phyloP scores from a whole-genome alignment of 2,113 vertebrate genomes.

The Craseonycteris thonglongyai region DNA sequence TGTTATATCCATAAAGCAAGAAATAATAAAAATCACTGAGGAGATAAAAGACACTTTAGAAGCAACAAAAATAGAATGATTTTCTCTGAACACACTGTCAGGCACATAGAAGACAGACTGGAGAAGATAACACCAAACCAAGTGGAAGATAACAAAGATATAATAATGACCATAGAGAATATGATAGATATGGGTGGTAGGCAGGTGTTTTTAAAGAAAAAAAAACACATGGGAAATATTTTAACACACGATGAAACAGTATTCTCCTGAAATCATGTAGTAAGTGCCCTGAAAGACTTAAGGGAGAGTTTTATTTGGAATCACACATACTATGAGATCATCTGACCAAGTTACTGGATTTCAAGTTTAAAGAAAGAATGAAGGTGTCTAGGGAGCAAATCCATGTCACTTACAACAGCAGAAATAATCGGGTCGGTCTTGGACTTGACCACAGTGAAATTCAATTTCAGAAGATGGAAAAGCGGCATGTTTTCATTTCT shows the following conservation, averaged over 20 bases:
- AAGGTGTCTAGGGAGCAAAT: not conserved
- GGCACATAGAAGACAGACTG: not conserved
- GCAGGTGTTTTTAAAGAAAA: not conserved
- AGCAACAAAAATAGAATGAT: not conserved
- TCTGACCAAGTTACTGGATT: not conserved
- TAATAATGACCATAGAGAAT: not conserved
- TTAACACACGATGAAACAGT: not conserved
- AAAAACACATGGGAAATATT: not conserved
- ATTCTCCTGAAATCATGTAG: not conserved
- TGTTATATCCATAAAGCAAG: not conserved
- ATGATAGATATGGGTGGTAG: not conserved
- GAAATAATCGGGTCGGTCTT: conserved; percentile 21
- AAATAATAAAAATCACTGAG: not conserved
- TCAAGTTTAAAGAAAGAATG: conserved; percentile 21
- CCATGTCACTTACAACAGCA: conserved; percentile 3
- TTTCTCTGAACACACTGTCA: not conserved
- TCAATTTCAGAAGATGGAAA: conserved; percentile 49
- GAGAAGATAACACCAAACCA: not conserved
- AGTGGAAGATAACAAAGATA: not conserved
- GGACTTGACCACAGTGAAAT: not conserved
- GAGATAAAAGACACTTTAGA: not conserved
- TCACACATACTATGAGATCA: not conserved
- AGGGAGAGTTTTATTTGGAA: conserved; percentile 15
- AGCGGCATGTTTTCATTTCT: not conserved
- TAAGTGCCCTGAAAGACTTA: not conserved